Conservation (phyloP, 2,888 invertebrate genomes). For the Anticlea derivata region DNA sequence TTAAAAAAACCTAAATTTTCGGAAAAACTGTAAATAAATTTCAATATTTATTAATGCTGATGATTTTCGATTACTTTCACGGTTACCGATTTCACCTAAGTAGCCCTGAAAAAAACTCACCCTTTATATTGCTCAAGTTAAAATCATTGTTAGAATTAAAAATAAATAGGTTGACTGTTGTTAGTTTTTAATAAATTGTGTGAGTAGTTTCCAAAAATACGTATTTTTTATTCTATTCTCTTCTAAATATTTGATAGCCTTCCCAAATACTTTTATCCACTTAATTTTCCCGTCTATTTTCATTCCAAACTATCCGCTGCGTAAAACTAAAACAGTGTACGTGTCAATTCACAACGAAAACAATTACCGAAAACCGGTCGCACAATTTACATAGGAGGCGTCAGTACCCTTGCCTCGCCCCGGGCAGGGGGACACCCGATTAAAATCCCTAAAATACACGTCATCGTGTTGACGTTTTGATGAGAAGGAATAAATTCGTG, state of each 20-base stretch:
- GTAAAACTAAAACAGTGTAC: constrained; percentile 56
- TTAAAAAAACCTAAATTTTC: too few species aligned
- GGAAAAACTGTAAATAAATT: too few species aligned
- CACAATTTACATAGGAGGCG: constrained; percentile 73
- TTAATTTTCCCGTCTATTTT: not conserved
- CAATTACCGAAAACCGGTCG: constrained; percentile 68
- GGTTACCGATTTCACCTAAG: too few species aligned
- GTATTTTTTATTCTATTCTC: not conserved
- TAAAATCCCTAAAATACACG: constrained; percentile 80
- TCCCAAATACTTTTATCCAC: not conserved
- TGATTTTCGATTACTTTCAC: too few species aligned
- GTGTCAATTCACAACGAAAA: constrained; percentile 76
- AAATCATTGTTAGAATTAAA: too few species aligned
- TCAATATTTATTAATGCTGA: too few species aligned
- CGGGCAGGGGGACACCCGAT: constrained; percentile 58
- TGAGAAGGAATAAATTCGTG: constrained; percentile 76
- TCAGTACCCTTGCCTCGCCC: constrained; percentile 35
- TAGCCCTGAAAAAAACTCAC: too few species aligned
- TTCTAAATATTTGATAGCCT: not conserved
- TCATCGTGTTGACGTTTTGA: constrained; percentile 82
- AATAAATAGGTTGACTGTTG: too few species aligned
- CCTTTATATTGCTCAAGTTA: too few species aligned
- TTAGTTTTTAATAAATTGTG: too few species aligned
- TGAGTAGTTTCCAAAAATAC: too few species aligned
- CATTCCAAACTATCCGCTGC: constrained; percentile 33